phyloP scores from a whole-genome alignment of 2,113 vertebrate genomes.

The Microtus montanus region DNA sequence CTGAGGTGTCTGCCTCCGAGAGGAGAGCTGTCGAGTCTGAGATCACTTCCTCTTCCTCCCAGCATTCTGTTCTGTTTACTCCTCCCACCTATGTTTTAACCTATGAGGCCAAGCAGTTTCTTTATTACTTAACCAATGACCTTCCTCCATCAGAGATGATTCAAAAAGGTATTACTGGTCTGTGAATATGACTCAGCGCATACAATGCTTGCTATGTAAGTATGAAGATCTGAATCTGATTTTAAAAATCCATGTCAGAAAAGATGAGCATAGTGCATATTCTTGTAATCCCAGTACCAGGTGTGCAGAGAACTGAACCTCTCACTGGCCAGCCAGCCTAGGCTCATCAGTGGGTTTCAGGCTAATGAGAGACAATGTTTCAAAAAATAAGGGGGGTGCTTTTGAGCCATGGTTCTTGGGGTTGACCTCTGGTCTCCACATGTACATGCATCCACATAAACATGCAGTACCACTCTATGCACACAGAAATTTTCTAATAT shows the following conservation, averaged over 20 bases:
- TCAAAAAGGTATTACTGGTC: neutral
- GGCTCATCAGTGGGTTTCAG: neutral
- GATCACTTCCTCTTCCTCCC: too few species aligned
- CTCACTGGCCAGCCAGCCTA: neutral
- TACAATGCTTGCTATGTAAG: neutral
- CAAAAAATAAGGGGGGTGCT: neutral
- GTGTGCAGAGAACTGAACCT: too few species aligned
- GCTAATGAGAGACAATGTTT: neutral
- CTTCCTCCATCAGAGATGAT: too few species aligned
- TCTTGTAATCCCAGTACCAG: neutral
- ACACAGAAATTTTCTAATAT: neutral
- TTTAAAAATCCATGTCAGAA: neutral
- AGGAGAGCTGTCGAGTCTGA: too few species aligned
- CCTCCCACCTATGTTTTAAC: too few species aligned
- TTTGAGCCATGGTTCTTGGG: neutral
- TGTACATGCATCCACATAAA: neutral
- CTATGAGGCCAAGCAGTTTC: too few species aligned
- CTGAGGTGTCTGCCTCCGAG: too few species aligned
- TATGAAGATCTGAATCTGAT: neutral
- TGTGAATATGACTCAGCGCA: neutral
- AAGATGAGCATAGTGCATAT: neutral
- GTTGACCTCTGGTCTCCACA: neutral
- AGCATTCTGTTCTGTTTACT: too few species aligned
- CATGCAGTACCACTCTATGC: neutral
- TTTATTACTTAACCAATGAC: too few species aligned